Evolutionary conservation across 1,140 invertebrate genomes (phyloP).

Genomic region (Aphelenchoides besseyi): DNA sequence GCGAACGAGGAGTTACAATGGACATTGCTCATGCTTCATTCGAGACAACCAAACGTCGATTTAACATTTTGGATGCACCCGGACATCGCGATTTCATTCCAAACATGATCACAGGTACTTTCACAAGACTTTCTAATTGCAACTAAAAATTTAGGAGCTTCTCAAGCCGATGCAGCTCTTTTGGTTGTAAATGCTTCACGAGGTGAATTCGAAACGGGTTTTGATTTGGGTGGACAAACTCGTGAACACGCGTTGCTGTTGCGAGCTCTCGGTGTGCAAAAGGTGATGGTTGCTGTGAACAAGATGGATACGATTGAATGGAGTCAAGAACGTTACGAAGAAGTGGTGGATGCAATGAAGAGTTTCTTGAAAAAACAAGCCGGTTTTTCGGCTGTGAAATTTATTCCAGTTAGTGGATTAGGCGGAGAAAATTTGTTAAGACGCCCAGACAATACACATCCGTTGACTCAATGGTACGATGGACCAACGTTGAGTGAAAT

Average conservation of each 20-base stretch:
- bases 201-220: slow-evolving; percentile 98
- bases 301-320: slow-evolving; percentile 68
- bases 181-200: slow-evolving; percentile 86
- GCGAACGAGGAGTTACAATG: slow-evolving; percentile 85
- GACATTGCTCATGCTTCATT: slow-evolving; percentile 90
- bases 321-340: slow-evolving; percentile 73
- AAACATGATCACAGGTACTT: slow-evolving; percentile 84
- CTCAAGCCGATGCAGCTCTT: slow-evolving; percentile 92
- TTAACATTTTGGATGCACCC: slow-evolving; percentile 88
- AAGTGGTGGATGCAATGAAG: slow-evolving; percentile 79
- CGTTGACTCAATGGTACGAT: slow-evolving; percentile 77
- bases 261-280: slow-evolving; percentile 82
- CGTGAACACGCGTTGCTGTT: slow-evolving; percentile 91
- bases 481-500: slow-evolving; percentile 78
- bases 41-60: slow-evolving; percentile 79
- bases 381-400: slow-evolving; percentile 72
- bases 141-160: slow-evolving; percentile 70
- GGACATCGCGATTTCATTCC: slow-evolving; percentile 96
- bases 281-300: slow-evolving; percentile 70
- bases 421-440: slow-evolving; percentile 87
- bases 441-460: slow-evolving; percentile 70
- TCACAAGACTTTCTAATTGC: slow-evolving; percentile 5
- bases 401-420: slow-evolving; percentile 90
- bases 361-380: slow-evolving; percentile 87
- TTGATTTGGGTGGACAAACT: slow-evolving; percentile 93